phyloP scores from a whole-genome alignment of 1,140 invertebrate genomes.

The Samia ricini region DNA sequence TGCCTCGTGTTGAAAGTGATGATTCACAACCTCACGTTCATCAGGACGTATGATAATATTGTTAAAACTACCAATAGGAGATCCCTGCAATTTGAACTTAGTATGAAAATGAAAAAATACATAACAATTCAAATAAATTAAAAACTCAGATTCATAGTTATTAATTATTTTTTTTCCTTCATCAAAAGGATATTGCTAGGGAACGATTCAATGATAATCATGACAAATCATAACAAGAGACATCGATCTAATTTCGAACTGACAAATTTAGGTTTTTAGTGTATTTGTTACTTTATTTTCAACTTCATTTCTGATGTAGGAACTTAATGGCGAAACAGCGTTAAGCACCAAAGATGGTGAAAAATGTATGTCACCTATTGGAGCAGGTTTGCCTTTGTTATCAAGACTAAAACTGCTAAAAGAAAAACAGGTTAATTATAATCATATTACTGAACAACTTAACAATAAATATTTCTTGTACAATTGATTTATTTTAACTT shows the following conservation, averaged over 20 bases:
- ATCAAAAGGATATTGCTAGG: too few species aligned
- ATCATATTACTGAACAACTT: background rate
- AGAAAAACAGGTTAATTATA: constrained; percentile 85
- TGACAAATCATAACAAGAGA: too few species aligned
- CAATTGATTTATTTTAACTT: constrained; percentile 11
- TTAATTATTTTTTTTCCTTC: too few species aligned
- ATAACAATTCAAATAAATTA: too few species aligned
- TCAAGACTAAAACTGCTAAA: constrained; percentile 87
- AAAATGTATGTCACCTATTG: constrained; percentile 83
- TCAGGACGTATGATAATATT: constrained; percentile 40
- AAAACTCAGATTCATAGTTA: too few species aligned
- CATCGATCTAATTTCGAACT: too few species aligned
- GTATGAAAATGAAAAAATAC: too few species aligned
- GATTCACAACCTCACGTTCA: constrained; percentile 75
- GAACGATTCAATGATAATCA: too few species aligned
- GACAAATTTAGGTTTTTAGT: too few species aligned
- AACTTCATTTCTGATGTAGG: constrained; percentile 12
- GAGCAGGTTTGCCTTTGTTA: constrained; percentile 89
- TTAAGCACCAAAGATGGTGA: constrained; percentile 75
- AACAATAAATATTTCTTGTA: background rate
- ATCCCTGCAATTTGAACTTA: too few species aligned
- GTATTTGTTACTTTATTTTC: background rate
- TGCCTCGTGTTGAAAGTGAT: constrained; percentile 84
- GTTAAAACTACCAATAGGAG: constrained; percentile 11
- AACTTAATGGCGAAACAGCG: constrained; percentile 72